Conservation (phyloP, 2,888 invertebrate species). For the Crematogaster levior region DNA sequence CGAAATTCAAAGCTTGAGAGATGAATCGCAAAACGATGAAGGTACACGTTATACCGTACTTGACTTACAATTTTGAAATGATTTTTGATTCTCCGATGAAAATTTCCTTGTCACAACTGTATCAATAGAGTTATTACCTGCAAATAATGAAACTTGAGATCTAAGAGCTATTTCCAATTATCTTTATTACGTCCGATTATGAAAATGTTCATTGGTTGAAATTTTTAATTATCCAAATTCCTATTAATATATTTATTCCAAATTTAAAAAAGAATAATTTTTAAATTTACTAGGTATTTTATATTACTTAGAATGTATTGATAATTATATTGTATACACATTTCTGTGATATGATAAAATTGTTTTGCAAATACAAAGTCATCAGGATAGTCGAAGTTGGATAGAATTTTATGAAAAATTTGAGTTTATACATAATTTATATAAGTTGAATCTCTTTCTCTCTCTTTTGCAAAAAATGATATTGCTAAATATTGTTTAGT, state of each 20-base stretch:
- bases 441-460: no score
- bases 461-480: not conserved
- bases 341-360: not conserved
- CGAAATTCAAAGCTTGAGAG: slow-evolving; percentile 15
- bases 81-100: not conserved
- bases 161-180: slow-evolving; percentile 5
- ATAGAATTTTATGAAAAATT: not conserved
- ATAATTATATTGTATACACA: not conserved
- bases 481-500: not conserved
- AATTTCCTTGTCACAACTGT: not conserved
- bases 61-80: not conserved
- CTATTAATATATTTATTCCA: not conserved
- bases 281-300: no score
- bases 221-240: slow-evolving; percentile 2
- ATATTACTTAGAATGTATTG: not conserved
- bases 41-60: not conserved
- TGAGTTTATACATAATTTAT: not conserved
- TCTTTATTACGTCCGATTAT: not conserved
- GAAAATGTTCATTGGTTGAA: not conserved
- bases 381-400: not conserved
- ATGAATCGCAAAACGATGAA: slow-evolving; percentile 35
- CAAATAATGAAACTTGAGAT: not conserved
- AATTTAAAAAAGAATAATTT: no score
- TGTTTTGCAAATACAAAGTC: not conserved
- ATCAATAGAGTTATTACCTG: not conserved